Evolutionary conservation across 2,888 invertebrate genomes (phyloP), one percentile per base, ranked within the genome.

Genomic region (Hemithea aestivaria): DNA sequence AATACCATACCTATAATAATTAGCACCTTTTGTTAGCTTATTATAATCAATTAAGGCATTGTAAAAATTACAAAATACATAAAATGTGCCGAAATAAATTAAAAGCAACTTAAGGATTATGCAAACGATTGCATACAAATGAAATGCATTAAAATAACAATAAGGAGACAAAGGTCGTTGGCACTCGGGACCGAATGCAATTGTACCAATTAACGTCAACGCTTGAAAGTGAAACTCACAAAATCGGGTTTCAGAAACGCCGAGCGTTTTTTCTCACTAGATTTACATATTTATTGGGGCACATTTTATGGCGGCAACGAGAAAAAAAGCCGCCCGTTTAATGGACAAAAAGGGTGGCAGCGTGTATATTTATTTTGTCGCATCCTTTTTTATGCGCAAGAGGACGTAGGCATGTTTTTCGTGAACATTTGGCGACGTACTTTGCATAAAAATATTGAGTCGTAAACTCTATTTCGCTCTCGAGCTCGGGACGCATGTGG

Each of bases 211-310:
- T 80, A 83, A 79, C 55, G 65, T 60, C 63, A 67, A 62, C 72
- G 58, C 58, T 65, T 62, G 83, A 87, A 82, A 87, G 84, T 83
- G 85, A 87, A 85, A 85, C 84, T 71, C 69, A 66, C 20, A 22
- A 24, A 36, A 32, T 35, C 36, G 56, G 59, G 58, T 58, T 56
- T 58, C 55, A 56, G 58, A 65, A 32, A 24, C 29, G 27, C 28
- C 29, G 27, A 10, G 53, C 65, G 66, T 75, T 78, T 77, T 80
- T 78, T 73, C 67, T 64, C 65, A 56, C 64, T 78, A 78, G 73
- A 85, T 87, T 87, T 85, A 85, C 87, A 87, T 87, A 87, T 87
- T 87, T 87, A 87, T 87, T 87, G 85, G 87, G 81, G 80, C 87
- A 79, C 81, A 82, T 82, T 87, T 87, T 87, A 87, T 83, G 82